Evolutionary conservation across 1,140 invertebrate species (phyloP).

Genomic region (Drosophila sulfurigaster): DNA sequence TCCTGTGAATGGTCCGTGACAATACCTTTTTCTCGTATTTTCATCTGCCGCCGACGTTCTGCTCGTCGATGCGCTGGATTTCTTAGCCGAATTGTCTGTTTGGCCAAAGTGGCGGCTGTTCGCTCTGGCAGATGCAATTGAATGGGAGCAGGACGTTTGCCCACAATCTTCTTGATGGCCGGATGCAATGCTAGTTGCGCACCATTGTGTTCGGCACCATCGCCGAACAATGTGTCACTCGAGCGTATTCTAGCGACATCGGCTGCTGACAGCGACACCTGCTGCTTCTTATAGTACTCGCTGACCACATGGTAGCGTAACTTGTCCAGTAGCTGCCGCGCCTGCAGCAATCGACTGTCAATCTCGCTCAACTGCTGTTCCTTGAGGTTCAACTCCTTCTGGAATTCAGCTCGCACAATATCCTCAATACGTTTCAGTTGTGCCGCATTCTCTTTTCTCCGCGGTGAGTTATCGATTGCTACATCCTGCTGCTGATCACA

Average conservation of each 20-base stretch:
- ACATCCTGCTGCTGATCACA: slow-evolving; percentile 3
- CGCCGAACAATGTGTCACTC: slow-evolving; percentile 54
- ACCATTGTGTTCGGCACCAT: slow-evolving; percentile 36
- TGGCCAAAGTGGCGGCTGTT: slow-evolving; percentile 85
- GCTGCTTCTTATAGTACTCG: slow-evolving; percentile 89
- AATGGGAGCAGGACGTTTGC: slow-evolving; percentile 85
- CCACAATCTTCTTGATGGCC: slow-evolving; percentile 89
- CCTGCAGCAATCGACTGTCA: slow-evolving; percentile 87
- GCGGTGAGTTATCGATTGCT: too few species aligned
- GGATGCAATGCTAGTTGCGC: slow-evolving; percentile 89
- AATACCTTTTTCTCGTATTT: slow-evolving; percentile 69
- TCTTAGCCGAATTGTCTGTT: slow-evolving; percentile 77
- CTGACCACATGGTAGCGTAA: slow-evolving; percentile 89
- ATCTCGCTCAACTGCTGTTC: slow-evolving; percentile 86
- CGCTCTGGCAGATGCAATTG: slow-evolving; percentile 84
- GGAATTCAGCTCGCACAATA: slow-evolving; percentile 85
- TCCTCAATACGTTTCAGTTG: slow-evolving; percentile 46
- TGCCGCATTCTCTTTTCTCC: slow-evolving; percentile 15
- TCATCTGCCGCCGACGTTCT: slow-evolving; percentile 55
- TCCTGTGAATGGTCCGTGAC: slow-evolving; percentile 75
- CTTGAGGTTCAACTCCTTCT: slow-evolving; percentile 86
- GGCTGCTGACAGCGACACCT: slow-evolving; percentile 85
- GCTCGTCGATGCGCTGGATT: slow-evolving; percentile 56
- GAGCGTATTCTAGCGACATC: slow-evolving; percentile 85
- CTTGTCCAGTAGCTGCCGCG: slow-evolving; percentile 89